Base-by-base conservation (phyloP, 2,888 invertebrate species). In the Anoncus sp. region DNA sequence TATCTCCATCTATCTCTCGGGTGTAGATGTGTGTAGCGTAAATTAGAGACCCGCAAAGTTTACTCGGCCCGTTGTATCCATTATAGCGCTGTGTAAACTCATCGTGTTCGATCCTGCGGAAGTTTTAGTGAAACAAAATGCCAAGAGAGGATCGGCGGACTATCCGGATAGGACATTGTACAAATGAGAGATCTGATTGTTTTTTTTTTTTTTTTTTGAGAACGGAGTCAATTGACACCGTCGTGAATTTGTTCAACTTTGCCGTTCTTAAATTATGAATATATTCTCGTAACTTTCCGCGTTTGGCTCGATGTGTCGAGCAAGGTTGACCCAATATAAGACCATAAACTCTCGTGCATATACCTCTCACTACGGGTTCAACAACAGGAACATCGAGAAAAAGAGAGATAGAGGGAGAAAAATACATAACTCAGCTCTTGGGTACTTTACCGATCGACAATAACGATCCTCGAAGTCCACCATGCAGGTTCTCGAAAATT, bases 11-110 rank as follows among this genome's bases (percentile, higher is more conserved):
- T 43, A 14, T n/a, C 53, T 66, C 38, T 40, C 9, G n/a, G n/a
- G n/a, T 10, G 10, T 14, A 18, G 12, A 18, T 40, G 40, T 59
- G 70, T 35, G 53, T 35, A 53, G 24, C 45, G 60, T 66, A 62
- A 66, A 66, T 66, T 62, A 55, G 74, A 70, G 53, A 60, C 31
- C 49, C 47, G 55, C 43, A 71, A 70, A 66, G 53, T 78, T 78
- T 74, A 60, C 60, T 51, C 66, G 47, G 24, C 27, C 3, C 53
- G 70, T 55, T 47, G 63, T 77, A 60, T 66, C 60, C 74, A 66
- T 74, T 74, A 70, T 27, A 53, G 59, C 65, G 40, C 20, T 55
- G 24, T 62, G 20, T 18, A 24, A 38, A 35, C 74, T 66, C 67
- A 18, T 24, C 35, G 51, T 43, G 43, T 55, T 16, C 57, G 43